Conservation (phyloP, 2,113 vertebrate genomes). For the Pterocles gutturalis region DNA sequence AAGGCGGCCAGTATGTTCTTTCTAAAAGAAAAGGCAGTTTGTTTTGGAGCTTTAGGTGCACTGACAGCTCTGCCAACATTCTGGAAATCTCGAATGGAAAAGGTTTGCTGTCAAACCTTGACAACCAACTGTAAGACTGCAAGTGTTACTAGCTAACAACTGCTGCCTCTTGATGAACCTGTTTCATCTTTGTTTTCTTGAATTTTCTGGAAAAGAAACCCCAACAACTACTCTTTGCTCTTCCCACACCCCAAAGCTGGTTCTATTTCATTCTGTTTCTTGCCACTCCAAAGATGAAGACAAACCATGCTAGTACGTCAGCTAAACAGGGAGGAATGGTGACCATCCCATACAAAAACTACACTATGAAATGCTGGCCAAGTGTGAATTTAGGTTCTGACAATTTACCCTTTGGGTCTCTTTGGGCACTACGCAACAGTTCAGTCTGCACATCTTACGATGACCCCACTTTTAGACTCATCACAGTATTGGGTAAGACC, state of each 20-base stretch:
- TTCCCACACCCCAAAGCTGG: background rate
- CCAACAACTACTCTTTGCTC: background rate
- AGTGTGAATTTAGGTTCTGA: background rate
- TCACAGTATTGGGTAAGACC: background rate
- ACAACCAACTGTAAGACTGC: background rate
- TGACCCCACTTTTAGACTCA: background rate
- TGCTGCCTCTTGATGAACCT: background rate
- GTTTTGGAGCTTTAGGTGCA: conserved; percentile 74
- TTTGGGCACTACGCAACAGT: background rate
- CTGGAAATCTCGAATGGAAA: background rate
- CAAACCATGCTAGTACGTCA: background rate
- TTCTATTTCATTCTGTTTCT: background rate
- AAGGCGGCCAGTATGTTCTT: conserved; percentile 86
- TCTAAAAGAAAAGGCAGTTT: conserved; percentile 77
- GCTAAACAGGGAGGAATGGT: background rate
- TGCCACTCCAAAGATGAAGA: background rate
- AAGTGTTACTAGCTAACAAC: background rate
- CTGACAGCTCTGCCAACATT: conserved; percentile 81
- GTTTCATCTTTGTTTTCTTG: background rate
- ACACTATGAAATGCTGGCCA: background rate
- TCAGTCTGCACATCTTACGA: background rate
- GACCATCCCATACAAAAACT: background rate
- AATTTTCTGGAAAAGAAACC: background rate
- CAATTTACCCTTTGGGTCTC: background rate
- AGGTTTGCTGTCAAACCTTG: background rate